Evolutionary conservation across 2,888 invertebrate genomes (phyloP).

Genomic region (Mechanitis mazaeus): DNA sequence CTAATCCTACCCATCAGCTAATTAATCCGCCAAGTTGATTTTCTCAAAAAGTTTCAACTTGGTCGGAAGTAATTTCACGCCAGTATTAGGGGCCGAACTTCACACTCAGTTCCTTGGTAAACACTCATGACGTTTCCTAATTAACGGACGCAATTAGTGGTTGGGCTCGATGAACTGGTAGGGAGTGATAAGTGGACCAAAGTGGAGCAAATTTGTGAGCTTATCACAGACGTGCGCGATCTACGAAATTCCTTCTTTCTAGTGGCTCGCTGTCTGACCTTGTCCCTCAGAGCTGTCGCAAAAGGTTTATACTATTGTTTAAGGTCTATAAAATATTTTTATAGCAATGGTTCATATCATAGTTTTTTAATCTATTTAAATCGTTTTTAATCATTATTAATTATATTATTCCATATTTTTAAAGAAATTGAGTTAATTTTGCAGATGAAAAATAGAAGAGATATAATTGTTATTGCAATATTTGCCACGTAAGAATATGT

Average conservation of each 20-base stretch:
- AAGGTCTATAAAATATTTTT: no score
- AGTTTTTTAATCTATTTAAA: no score
- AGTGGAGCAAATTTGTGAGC: constrained; percentile 70
- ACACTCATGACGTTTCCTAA: constrained; percentile 78
- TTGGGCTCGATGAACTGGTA: constrained; percentile 61
- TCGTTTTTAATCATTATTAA: not conserved
- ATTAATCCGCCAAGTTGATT: constrained; percentile 74
- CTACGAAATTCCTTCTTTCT: constrained; percentile 13
- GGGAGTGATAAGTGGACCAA: constrained; percentile 66
- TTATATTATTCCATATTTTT: not conserved
- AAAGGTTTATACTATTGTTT: not conserved
- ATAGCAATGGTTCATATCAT: no score
- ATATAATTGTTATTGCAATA: constrained; percentile 49
- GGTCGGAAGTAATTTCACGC: constrained; percentile 72
- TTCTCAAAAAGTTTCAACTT: constrained; percentile 73
- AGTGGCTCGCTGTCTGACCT: constrained; percentile 5
- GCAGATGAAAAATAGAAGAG: constrained; percentile 7
- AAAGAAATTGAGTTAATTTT: not conserved
- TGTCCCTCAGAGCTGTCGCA: not conserved
- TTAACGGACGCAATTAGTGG: constrained; percentile 77
- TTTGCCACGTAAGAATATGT: constrained; percentile 59
- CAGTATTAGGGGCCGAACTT: constrained; percentile 69
- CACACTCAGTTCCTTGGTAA: constrained; percentile 75
- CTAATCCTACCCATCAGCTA: constrained; percentile 75
- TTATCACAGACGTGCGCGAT: constrained; percentile 30